A percentile compares a stretch with the other conserved stretches of the same genome.
Evolutionary conservation across 2,797 vertebrate genomes (phyloP).

Genomic region (Zalophus californianus): DNA sequence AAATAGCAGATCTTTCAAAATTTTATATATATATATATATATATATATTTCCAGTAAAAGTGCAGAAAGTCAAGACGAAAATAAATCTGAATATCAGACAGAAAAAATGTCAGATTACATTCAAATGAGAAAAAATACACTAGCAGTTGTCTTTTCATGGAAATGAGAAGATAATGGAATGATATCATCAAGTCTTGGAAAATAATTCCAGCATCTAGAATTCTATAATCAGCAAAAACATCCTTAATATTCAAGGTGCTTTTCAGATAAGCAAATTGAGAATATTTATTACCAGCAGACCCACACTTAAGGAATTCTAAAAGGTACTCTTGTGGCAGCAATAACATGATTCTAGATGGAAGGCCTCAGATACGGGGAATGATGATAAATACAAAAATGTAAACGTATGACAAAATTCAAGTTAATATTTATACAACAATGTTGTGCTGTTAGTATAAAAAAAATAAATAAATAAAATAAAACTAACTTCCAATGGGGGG

Average conservation of each 20-base stretch:
- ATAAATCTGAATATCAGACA: background rate
- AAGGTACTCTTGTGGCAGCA: background rate
- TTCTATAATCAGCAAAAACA: background rate
- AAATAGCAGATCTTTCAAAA: background rate
- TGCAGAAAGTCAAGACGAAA: background rate
- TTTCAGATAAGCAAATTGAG: background rate
- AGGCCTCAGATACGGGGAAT: background rate
- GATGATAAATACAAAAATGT: background rate
- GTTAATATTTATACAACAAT: background rate
- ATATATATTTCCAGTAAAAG: background rate
- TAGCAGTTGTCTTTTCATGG: background rate
- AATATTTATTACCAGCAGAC: background rate
- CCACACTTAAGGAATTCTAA: background rate
- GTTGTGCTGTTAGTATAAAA: background rate
- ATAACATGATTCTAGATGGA: background rate
- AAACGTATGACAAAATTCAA: background rate
- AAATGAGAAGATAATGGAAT: background rate
- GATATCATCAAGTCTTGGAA: background rate
- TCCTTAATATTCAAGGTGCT: background rate
- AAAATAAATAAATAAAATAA: too few relatives aligned
- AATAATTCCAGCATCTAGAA: background rate
- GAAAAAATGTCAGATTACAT: background rate
- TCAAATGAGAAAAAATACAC: constrained; percentile 1
- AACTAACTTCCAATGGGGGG: too few relatives aligned
- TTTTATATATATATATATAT: background rate